Base-by-base conservation (phyloP, 2,797 vertebrate species). In the Esox masquinongy region DNA sequence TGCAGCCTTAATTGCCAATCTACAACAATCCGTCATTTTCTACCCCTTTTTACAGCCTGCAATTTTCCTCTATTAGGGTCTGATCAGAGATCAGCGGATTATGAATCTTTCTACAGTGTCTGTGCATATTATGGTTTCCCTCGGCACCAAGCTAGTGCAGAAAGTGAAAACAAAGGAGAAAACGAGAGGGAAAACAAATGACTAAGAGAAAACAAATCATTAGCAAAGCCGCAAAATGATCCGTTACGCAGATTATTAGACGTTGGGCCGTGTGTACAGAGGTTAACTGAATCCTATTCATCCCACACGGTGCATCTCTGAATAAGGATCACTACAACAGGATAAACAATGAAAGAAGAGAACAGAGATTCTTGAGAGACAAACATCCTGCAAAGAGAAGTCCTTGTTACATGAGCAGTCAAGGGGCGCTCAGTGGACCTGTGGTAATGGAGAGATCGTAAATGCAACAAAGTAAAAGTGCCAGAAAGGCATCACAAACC, bases 81-180 rank as follows among this genome's bases (percentile, higher is more conserved):
- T 75, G 86, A 78, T 84, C 76, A 80, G 15, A 24, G 11, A 69
- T 36, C 4, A 36, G 39, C 9, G 39, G 39, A n/a, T 39, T 39
- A 19, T 19, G 34, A 11, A 68, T 68, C 2, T 7, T 14, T 34
- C 66, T 31, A 6, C 39, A 43, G 39, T 4, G 5, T 43, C 9
- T 43, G 39, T 43, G 39, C 39, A 43, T 43, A 43, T 43, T 0
- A 43, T 9, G 39, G 39, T 43, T 43, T 68, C 64, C n/a, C 36
- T 39, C 67, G 16, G 14, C 43, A 7, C 16, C 15, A 2, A 26
- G 17, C n/a, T 15, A 15, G 26, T 49, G 3, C 26, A 43, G 15
- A 47, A 15, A 14, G 14, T 49, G 29, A 31, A 31, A 31, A 31
- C 29, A 31, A 31, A 31, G 29, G 29, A 31, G 39, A 43, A 43